Evolutionary conservation across 1,140 invertebrate species (phyloP), one percentile per base, ranked within the genome.

Genomic region (Scaptomyza montana): DNA sequence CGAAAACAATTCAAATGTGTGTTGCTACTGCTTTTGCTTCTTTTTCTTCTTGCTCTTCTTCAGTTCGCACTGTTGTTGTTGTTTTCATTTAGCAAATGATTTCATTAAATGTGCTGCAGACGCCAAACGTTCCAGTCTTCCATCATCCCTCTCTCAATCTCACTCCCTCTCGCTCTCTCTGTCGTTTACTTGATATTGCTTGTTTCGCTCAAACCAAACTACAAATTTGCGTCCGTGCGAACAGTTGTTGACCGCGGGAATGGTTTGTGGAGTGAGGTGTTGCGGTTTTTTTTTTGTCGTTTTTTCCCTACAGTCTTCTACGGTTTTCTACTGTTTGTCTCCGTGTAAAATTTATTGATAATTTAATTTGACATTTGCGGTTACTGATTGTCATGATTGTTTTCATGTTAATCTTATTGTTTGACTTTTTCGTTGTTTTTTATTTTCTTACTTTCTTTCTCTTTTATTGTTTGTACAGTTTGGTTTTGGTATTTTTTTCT

Each of bases 311-410:
- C 16, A 16, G 0, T 16, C 0, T 16, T 16, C n/a, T 25, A 50
- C 57, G 39, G 63, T 33, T 39, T 41, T 56, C 57, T 50, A 47
- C 50, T 50, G 63, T 59, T 65, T 39, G 13, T 59, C 55, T 68
- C 47, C 59, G 72, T 80, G 81, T 70, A 70, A 86, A 86, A 90
- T 90, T 90, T 90, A 90, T 90, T 90, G 87, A 90, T 90, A 90
- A 90, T 90, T 90, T 90, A 87, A 90, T 90, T 90, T 90, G 87
- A 90, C 86, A 90, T 90, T 90, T 90, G 81, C 87, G 87, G 87
- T 84, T 85, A 66, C 79, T 90, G 81, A 90, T 90, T 86, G 86
- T 90, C 87, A 84, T 90, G 87, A 90, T 90, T 90, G 81, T 90
- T 90, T 90, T 90, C 81, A 82, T 90, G 89, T 90, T 90, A 90